A percentile compares a stretch with the other conserved stretches of the same genome.
Conservation (phyloP, 1,140 invertebrate species). For the Drosophila varians region DNA sequence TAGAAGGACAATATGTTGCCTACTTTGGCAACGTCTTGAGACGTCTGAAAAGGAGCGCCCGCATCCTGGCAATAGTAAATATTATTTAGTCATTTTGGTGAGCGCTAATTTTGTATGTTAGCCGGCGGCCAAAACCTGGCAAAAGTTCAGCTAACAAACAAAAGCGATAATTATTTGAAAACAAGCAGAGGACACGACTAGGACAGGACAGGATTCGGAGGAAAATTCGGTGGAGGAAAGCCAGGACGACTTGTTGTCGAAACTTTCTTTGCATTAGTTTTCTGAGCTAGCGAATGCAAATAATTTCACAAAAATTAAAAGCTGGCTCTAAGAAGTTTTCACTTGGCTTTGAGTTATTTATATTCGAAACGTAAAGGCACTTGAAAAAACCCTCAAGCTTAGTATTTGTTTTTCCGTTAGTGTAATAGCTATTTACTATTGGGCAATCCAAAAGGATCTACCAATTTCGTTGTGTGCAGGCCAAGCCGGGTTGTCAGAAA, state of each 20-base stretch:
- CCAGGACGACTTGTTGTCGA: conserved; percentile 20
- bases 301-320: conserved; percentile 79
- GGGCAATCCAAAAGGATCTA: neutral
- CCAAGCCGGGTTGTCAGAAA: conserved; percentile 30
- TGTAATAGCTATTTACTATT: neutral
- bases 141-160: conserved; percentile 80
- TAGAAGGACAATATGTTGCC: conserved; percentile 77
- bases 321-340: conserved; percentile 56
- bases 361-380: conserved; percentile 40
- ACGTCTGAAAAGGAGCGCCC: conserved; percentile 3
- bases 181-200: conserved; percentile 51
- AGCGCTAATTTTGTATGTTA: conserved; percentile 78
- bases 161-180: conserved; percentile 83
- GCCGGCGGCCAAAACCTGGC: conserved; percentile 70
- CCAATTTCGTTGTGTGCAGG: conserved; percentile 5
- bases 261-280: conserved; percentile 61
- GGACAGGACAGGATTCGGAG: neutral
- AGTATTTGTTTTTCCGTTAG: too few relatives aligned
- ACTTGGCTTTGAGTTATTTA: conserved; percentile 28
- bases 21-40: conserved; percentile 49
- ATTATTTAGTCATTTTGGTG: conserved; percentile 79
- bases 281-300: conserved; percentile 66
- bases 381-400: too few relatives aligned
- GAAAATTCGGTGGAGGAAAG: neutral
- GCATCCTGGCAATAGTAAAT: conserved; percentile 55